phyloP scores from a whole-genome alignment of 2,888 invertebrate species.

The Anagyrus pseudococci region DNA sequence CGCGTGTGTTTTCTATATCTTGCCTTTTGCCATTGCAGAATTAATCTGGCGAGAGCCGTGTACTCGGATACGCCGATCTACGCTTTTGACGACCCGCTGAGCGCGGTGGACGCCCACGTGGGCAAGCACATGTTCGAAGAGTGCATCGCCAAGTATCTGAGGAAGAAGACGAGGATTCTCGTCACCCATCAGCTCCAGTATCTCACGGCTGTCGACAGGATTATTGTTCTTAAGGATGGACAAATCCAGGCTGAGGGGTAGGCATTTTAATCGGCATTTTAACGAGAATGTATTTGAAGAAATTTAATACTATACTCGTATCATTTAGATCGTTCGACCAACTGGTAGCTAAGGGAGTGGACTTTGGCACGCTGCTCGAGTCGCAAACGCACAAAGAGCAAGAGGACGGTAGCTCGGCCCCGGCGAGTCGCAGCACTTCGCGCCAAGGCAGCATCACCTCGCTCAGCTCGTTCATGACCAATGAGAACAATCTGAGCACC shows the following conservation, averaged over 20 bases:
- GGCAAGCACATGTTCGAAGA: conserved; percentile 88
- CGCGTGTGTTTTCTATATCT: background rate
- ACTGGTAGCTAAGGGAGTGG: conserved; percentile 75
- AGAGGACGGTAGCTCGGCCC: conserved; percentile 46
- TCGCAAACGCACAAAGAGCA: conserved; percentile 43
- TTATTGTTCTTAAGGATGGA: conserved; percentile 58
- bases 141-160: conserved; percentile 71
- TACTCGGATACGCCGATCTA: conserved; percentile 88
- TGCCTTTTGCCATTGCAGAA: conserved; percentile 60
- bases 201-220: conserved; percentile 56
- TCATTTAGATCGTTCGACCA: conserved; percentile 70
- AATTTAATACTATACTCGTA: background rate
- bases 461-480: conserved; percentile 51
- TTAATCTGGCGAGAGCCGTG: conserved; percentile 86
- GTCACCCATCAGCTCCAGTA: conserved; percentile 71
- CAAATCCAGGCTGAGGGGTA: conserved; percentile 53
- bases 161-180: conserved; percentile 65
- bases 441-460: conserved; percentile 56
- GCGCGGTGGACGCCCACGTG: conserved; percentile 93
- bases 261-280: background rate
- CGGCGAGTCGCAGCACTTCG: conserved; percentile 51
- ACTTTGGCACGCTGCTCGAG: conserved; percentile 77
- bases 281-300: background rate
- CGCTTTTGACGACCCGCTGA: conserved; percentile 88
- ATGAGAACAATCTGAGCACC: conserved; percentile 41